A percentile compares a stretch with the other conserved stretches of the same genome.
phyloP scores from a whole-genome alignment of 2,797 vertebrate species.

The Zenarchopterus dispar region DNA sequence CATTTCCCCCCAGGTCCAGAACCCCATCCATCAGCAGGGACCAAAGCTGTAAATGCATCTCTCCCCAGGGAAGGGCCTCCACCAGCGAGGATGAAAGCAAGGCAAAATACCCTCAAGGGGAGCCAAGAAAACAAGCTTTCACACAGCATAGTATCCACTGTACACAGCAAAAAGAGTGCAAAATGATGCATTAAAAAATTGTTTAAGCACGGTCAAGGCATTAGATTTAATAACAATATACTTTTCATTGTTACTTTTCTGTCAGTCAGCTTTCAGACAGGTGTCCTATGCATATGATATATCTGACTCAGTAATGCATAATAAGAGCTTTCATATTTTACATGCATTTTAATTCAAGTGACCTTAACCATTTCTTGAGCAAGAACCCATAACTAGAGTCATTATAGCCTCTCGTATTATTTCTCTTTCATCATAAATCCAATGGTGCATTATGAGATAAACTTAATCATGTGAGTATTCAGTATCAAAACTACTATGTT shows the following conservation, averaged over 20 bases:
- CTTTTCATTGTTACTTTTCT: too few relatives aligned
- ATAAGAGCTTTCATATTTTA: too few relatives aligned
- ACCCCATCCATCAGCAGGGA: constrained; percentile 52
- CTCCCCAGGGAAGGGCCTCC: constrained; percentile 43
- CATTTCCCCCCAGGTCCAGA: constrained; percentile 15
- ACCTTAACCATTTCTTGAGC: too few relatives aligned
- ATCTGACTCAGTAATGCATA: too few relatives aligned
- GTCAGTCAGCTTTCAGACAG: too few relatives aligned
- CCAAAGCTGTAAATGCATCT: constrained; percentile 14
- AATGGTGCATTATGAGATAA: background rate
- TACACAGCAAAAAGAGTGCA: background rate
- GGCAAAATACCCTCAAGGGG: constrained; percentile 35
- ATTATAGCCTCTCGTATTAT: too few relatives aligned
- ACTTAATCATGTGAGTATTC: constrained; percentile 1
- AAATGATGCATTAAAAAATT: background rate
- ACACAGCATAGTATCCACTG: background rate
- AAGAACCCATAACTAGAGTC: too few relatives aligned
- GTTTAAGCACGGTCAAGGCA: background rate
- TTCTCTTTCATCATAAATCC: background rate
- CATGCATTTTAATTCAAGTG: too few relatives aligned
- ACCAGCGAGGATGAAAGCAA: constrained; percentile 49
- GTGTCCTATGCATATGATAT: too few relatives aligned
- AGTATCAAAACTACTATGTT: background rate
- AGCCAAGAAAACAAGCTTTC: constrained; percentile 4
- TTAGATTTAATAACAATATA: too few relatives aligned